phyloP scores from a whole-genome alignment of 2,888 invertebrate species.

The Folsomia candida region DNA sequence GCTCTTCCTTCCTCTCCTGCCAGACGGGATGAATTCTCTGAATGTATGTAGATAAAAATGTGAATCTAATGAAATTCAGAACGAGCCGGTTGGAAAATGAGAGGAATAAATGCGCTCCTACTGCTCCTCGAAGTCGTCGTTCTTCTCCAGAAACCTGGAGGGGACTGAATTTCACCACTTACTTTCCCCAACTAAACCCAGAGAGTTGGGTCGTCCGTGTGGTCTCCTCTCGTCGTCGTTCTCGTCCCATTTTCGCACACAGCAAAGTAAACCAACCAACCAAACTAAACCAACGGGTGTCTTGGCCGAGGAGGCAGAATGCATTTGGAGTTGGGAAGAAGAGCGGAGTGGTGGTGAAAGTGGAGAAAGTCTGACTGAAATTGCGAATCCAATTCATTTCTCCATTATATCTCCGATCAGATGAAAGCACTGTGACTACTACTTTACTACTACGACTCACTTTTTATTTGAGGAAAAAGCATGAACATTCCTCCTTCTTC shows the following conservation, averaged over 20 bases:
- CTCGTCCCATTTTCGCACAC: background rate
- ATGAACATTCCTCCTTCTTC: background rate
- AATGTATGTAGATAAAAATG: no score
- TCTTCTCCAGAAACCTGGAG: background rate
- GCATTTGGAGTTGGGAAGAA: no score
- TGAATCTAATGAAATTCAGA: no score
- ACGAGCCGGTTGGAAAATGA: no score
- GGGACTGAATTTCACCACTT: constrained; percentile 1
- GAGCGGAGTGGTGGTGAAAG: background rate
- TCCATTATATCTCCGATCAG: background rate
- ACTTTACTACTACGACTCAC: background rate
- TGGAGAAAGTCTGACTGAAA: background rate
- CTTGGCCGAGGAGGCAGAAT: background rate
- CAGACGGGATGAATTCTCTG: no score
- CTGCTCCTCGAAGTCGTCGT: no score
- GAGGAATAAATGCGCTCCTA: no score
- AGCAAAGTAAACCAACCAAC: no score
- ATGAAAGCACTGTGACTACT: background rate
- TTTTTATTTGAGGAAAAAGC: background rate
- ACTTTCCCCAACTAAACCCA: background rate
- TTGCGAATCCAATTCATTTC: background rate
- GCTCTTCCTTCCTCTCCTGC: no score
- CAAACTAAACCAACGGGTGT: background rate
- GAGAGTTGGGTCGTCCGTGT: background rate
- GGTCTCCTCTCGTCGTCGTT: background rate